A percentile compares a stretch with the other conserved stretches of the same genome.
phyloP scores from a whole-genome alignment of 2,888 invertebrate species.

The Spilosoma lubricipeda region DNA sequence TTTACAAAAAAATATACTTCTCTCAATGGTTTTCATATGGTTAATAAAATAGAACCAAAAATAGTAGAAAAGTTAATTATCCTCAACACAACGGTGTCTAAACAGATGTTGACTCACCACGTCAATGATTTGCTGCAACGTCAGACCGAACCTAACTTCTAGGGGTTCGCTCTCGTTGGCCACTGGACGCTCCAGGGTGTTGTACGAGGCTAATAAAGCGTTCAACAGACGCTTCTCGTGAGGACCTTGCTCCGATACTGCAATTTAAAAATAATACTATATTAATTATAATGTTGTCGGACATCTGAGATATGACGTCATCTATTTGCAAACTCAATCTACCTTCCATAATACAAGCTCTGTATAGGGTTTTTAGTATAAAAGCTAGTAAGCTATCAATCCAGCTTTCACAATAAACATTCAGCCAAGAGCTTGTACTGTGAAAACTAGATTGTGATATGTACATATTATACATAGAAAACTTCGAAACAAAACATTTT shows the following conservation, averaged over 20 bases:
- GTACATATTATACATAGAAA: too few relatives aligned
- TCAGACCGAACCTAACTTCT: conserved; percentile 96
- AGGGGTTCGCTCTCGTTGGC: conserved; percentile 96
- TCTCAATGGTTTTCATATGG: neutral
- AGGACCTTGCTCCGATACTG: conserved; percentile 95
- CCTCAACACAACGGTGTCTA: conserved; percentile 38
- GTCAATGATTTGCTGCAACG: conserved; percentile 97
- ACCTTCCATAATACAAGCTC: too few relatives aligned
- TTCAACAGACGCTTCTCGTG: conserved; percentile 96
- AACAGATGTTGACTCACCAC: conserved; percentile 90
- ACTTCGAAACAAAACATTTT: too few relatives aligned
- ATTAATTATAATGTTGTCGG: too few relatives aligned
- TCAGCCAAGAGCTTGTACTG: too few relatives aligned
- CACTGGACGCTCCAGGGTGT: conserved; percentile 95
- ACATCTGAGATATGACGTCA: too few relatives aligned
- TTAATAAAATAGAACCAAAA: too few relatives aligned
- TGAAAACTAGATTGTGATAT: too few relatives aligned
- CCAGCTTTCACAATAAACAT: too few relatives aligned
- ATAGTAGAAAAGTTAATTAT: neutral
- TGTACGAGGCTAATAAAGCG: conserved; percentile 93
- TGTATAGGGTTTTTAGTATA: too few relatives aligned
- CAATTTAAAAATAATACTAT: conserved; percentile 28
- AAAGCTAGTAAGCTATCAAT: too few relatives aligned
- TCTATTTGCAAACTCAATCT: too few relatives aligned
- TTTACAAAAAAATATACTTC: neutral